A percentile compares a stretch with the other conserved stretches of the same genome.
Conservation (phyloP, 2,797 vertebrate genomes). For the Gallinago nigripennis region DNA sequence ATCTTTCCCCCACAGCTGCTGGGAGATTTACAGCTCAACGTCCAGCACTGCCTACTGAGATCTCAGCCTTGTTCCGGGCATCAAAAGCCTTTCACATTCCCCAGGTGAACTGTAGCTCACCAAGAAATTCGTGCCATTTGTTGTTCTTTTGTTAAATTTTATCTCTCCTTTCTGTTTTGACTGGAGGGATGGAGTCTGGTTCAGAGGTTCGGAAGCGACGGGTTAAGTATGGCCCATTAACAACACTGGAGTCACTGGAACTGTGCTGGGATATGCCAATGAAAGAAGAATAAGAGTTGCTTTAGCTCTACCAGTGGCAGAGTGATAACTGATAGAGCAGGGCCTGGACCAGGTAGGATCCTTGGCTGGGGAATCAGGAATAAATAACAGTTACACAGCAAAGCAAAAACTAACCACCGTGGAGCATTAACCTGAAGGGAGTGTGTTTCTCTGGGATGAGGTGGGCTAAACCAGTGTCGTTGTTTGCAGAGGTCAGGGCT, state of each 20-base stretch:
- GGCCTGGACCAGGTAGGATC: background rate
- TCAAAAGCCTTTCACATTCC: background rate
- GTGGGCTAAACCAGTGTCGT: background rate
- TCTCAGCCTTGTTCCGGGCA: background rate
- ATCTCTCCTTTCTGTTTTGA: background rate
- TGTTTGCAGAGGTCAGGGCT: background rate
- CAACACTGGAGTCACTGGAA: background rate
- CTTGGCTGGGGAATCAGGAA: background rate
- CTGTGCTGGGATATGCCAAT: background rate
- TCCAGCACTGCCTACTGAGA: background rate
- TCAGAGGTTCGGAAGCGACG: background rate
- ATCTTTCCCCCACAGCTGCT: slow-evolving; percentile 42
- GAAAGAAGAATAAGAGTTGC: background rate
- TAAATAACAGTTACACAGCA: background rate
- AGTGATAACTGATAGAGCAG: background rate
- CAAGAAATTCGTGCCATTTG: background rate
- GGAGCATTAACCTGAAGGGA: slow-evolving; percentile 24
- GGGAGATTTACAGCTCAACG: slow-evolving; percentile 36
- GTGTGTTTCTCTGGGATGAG: background rate
- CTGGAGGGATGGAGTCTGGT: background rate
- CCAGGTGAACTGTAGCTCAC: background rate
- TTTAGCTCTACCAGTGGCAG: background rate
- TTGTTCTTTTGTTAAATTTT: background rate
- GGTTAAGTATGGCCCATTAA: background rate
- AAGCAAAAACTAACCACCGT: slow-evolving; percentile 9